These are phyloP conservation scores for Heliornis fulica DNA, from an alignment of 2,113 vertebrate species.

Conservation along the genomic window DNA sequence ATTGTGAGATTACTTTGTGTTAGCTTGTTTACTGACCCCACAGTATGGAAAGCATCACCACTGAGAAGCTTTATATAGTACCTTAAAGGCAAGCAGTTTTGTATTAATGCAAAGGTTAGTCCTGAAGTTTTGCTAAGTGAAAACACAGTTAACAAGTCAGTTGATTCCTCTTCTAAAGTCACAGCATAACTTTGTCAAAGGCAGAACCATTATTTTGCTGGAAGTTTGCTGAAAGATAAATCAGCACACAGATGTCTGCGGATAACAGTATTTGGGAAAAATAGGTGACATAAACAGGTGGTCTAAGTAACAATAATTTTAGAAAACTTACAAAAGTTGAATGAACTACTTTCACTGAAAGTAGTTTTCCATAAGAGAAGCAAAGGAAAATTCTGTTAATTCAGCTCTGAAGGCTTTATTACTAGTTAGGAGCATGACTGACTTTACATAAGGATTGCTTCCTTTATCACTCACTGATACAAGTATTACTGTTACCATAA, in stretches of 20 bases:
- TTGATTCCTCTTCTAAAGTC: not conserved
- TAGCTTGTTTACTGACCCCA: not conserved
- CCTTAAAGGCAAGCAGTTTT: slow-evolving; percentile 27
- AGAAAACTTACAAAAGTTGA: slow-evolving; percentile 9
- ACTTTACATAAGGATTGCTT: slow-evolving; percentile 26
- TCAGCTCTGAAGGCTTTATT: not conserved
- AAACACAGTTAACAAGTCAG: not conserved
- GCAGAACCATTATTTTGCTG: not conserved
- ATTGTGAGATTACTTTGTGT: not conserved
- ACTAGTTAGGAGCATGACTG: not conserved
- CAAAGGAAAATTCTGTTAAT: not conserved
- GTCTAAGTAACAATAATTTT: not conserved
- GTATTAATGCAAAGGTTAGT: slow-evolving; percentile 1
- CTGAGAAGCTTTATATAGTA: slow-evolving; percentile 7
- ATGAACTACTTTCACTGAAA: slow-evolving; percentile 13
- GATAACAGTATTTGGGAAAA: not conserved
- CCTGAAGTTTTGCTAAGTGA: not conserved
- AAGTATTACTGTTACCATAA: not conserved
- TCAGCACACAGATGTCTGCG: not conserved
- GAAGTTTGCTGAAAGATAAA: not conserved
- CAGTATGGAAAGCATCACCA: slow-evolving; percentile 26
- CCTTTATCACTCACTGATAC: slow-evolving; percentile 2
- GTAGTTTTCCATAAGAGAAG: not conserved
- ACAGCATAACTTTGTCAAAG: not conserved
- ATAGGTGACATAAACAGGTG: not conserved